Base-by-base conservation (phyloP, 2,888 invertebrate species). In the Diabrotica balteata region DNA sequence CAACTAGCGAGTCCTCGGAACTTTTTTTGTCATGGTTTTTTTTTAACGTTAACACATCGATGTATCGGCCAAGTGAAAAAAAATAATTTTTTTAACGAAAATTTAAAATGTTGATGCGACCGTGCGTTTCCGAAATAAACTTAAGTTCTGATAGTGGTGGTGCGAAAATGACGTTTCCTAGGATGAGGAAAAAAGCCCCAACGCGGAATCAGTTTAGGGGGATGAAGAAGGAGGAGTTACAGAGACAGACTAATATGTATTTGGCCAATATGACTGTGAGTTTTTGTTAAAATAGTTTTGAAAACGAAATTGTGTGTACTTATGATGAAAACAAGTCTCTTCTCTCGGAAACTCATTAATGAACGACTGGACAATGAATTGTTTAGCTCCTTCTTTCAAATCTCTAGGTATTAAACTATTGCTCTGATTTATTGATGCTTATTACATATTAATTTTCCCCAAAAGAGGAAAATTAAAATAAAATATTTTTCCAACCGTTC, bases 221-320 rank as follows among this genome's bases (percentile, higher is more conserved):
- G 50, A 86, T 94, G 68, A 92, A 91, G 80, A 93, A 91, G 82
- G 91, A 92, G 79, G 88, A 90, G 78, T 81, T 93, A 72, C 90
- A 91, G 73, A 86, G 89, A 75, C 91, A 91, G 84, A 91, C 91
- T n/a, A 90, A 89, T 79, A 85, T 90, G 75, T 87, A 91, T 79
- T 88, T 93, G 75, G 91, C 91, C 82, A 90, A 89, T 60, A 93
- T 94, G 93, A 94, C 93, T 83, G 94, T 94, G 87, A 88, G 93
- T 91, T 22, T 10, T 32, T 45, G n/a, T 32, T 22, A 10, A 32
- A 32, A 32, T 32, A 32, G 32, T 32, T 32, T 32, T 32, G 32
- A 32, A 32, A 32, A 32, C 32, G 32, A 32, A 32, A 32, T 32
- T 32, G 32, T 32, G 4, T 32, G 32, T 32, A 32, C 32, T 32